phyloP scores from a whole-genome alignment of 2,888 invertebrate genomes.

The Priocnemis perturbator region DNA sequence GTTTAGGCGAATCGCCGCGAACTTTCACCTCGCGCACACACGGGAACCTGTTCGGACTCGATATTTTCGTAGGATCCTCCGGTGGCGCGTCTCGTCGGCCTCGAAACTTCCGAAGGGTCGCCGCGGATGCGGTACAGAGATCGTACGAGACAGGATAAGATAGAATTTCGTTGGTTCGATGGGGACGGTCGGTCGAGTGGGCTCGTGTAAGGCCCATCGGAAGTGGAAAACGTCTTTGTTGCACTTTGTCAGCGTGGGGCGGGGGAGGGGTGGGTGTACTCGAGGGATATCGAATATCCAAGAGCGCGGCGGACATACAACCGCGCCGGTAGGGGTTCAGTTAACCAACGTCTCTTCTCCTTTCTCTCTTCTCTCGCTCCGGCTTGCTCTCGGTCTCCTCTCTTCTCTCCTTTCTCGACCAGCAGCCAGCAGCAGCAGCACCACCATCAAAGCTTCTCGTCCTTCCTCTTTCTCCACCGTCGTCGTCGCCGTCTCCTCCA shows the following conservation, averaged over 20 bases:
- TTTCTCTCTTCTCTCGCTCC: constrained; percentile 4
- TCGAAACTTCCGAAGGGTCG: constrained; percentile 11
- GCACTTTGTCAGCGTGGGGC: constrained; percentile 44
- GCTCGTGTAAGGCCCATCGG: constrained; percentile 50
- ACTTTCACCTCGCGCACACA: neutral
- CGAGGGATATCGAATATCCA: constrained; percentile 66
- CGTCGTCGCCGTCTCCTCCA: constrained; percentile 18
- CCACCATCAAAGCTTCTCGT: constrained; percentile 12
- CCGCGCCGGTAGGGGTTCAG: constrained; percentile 43
- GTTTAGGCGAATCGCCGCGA: constrained; percentile 1
- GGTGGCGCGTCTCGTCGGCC: neutral
- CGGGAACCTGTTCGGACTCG: neutral
- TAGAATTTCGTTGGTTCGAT: constrained; percentile 45
- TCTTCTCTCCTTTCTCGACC: constrained; percentile 19
- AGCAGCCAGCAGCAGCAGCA: no score
- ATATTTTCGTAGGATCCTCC: neutral
- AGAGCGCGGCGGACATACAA: constrained; percentile 43
- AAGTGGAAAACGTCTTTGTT: constrained; percentile 69
- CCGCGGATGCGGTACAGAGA: constrained; percentile 16
- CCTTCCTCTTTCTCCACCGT: constrained; percentile 14
- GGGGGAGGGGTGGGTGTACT: neutral
- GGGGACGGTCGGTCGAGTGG: constrained; percentile 29
- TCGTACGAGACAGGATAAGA: constrained; percentile 31
- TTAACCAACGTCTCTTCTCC: constrained; percentile 37
- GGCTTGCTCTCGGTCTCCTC: constrained; percentile 28